phyloP scores from a whole-genome alignment of 2,888 invertebrate species.

The Bhutanitis thaidina region DNA sequence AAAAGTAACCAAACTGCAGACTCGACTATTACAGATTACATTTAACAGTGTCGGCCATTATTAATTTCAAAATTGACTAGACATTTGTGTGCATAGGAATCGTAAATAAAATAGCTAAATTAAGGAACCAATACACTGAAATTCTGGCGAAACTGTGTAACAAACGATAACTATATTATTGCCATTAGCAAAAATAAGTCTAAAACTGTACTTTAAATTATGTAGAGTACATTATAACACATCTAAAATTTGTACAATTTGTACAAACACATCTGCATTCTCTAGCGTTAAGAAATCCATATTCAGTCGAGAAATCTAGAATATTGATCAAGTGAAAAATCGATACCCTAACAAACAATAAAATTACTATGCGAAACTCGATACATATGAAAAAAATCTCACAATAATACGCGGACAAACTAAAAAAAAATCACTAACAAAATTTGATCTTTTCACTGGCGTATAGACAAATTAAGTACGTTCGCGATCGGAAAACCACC shows the following conservation, averaged over 20 bases:
- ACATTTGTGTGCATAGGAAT: slow-evolving; percentile 79
- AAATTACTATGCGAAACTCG: slow-evolving; percentile 24
- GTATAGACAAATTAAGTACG: slow-evolving; percentile 42
- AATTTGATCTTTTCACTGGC: slow-evolving; percentile 41
- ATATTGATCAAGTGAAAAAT: slow-evolving; percentile 39
- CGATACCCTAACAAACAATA: slow-evolving; percentile 36
- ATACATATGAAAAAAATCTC: slow-evolving; percentile 22
- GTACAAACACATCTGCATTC: slow-evolving; percentile 63
- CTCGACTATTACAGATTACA: slow-evolving; percentile 50
- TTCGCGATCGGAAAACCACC: not conserved
- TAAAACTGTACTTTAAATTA: slow-evolving; percentile 72
- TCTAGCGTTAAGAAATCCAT: slow-evolving; percentile 46
- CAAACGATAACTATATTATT: slow-evolving; percentile 60
- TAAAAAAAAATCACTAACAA: slow-evolving; percentile 46
- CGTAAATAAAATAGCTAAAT: slow-evolving; percentile 72
- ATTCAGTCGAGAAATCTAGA: slow-evolving; percentile 60
- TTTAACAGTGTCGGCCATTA: slow-evolving; percentile 59
- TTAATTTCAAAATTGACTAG: slow-evolving; percentile 80
- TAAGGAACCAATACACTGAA: slow-evolving; percentile 76
- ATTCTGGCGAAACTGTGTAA: slow-evolving; percentile 67
- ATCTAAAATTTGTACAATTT: slow-evolving; percentile 68
- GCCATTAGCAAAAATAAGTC: slow-evolving; percentile 65
- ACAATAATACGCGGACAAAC: slow-evolving; percentile 24
- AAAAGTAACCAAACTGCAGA: slow-evolving; percentile 57
- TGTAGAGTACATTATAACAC: slow-evolving; percentile 68